phyloP scores from a whole-genome alignment of 1,140 invertebrate genomes.

The Brachionus koreanus region DNA sequence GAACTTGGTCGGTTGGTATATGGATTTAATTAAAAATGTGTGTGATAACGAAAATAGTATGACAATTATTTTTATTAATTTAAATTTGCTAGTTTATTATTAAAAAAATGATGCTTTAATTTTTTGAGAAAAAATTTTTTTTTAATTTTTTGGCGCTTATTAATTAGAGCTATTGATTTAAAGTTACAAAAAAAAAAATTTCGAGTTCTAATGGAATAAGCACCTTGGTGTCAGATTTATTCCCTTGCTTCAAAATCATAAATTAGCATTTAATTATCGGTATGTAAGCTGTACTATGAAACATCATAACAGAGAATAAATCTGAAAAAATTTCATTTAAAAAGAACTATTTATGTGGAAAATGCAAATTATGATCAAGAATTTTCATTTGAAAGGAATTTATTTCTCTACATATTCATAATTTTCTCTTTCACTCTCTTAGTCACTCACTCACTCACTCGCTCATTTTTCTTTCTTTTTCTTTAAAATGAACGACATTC shows the following conservation, averaged over 20 bases:
- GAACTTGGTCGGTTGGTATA: not conserved
- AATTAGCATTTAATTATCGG: not conserved
- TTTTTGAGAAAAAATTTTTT: not conserved
- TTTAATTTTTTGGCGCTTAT: not conserved
- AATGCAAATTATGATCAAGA: conserved; percentile 30
- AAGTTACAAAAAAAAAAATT: not conserved
- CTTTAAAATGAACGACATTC: conserved; percentile 18
- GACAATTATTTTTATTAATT: not conserved
- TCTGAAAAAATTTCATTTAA: not conserved
- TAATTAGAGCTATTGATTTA: no score
- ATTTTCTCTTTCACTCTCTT: not conserved
- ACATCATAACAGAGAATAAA: not conserved
- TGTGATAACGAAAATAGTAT: not conserved
- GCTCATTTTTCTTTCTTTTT: not conserved
- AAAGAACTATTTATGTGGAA: not conserved
- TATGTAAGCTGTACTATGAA: not conserved
- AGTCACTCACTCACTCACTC: not conserved
- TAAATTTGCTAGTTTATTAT: no score
- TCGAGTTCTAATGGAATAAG: not conserved
- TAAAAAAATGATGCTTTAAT: no score
- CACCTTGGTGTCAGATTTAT: not conserved
- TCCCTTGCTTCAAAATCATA: not conserved
- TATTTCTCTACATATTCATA: conserved; percentile 18
- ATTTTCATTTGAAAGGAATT: conserved; percentile 14
- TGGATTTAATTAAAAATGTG: not conserved